Evolutionary conservation across 2,888 invertebrate genomes (phyloP), one percentile per base, ranked within the genome.

Genomic region (Margaritifera margaritifera): DNA sequence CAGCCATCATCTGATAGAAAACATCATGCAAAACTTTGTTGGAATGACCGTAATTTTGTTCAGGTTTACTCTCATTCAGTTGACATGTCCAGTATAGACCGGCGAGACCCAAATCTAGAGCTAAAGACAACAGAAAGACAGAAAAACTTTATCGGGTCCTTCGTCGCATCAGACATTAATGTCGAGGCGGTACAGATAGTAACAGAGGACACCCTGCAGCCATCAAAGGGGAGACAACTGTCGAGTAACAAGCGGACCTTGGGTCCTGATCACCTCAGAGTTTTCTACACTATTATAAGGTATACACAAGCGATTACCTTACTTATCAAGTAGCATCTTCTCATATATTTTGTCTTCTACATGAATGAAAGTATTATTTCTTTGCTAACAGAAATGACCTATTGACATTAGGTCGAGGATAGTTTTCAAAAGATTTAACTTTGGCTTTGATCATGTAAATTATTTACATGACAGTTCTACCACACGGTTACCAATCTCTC

Each of bases 41-140:
- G 42, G 42, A 11, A 42, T 11, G 11, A 42, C 8, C 42, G 11
- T 2, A 11, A 42, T 42, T 42, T 42, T 11, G 11, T 11, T 42
- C 11, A 11, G 11, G 42, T 42, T 42, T 42, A 42, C 42, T 42
- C 42, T 42, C 42, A 8, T 42, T 42, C 64, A 85, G 85, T 85
- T 70, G 84, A 85, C 71, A 72, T 84, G 6, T 75, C 80, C 8
- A 84, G 85, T 72, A 80, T 85, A 4, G 83, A 85, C 68, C 68
- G 83, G 54, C 68, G 84, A 22, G 79, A 74, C 56, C 56, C 25
- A 19, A 60, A 69, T 4, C 55, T 64, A 22, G 79, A 83, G 62
- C 50, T 57, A 27, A 66, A 69, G 24, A 79, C 80, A 15, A 54
- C 64, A n/a, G 64, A 69, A 31, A 72, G 74, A 27, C 78, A 80